A percentile compares a stretch with the other conserved stretches of the same genome.
phyloP scores from a whole-genome alignment of 2,113 vertebrate genomes.

The Psilopogon haemacephalus region DNA sequence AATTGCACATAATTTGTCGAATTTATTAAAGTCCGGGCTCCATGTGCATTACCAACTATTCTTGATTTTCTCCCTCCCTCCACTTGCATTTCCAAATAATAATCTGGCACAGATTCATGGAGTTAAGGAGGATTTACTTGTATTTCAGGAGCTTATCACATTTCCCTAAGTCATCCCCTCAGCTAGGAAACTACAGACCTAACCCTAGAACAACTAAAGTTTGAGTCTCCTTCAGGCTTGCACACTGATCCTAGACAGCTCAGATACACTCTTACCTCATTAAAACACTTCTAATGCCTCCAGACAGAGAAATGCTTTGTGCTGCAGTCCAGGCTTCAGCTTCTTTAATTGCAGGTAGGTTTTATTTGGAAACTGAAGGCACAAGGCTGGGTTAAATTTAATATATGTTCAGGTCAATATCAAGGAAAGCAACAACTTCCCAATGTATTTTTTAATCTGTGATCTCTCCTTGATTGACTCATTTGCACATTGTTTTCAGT shows the following conservation, averaged over 20 bases:
- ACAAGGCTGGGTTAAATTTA: not conserved
- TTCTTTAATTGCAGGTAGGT: not conserved
- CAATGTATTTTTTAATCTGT: not conserved
- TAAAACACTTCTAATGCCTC: not conserved
- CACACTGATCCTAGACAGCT: not conserved
- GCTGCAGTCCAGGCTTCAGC: not conserved
- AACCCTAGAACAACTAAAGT: not conserved
- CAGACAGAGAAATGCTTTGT: not conserved
- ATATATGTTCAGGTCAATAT: not conserved
- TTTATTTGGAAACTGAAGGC: not conserved
- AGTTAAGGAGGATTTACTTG: not conserved
- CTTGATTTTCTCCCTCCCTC: not conserved
- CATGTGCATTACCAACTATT: rapidly evolving
- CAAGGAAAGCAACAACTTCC: not conserved
- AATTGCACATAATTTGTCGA: not conserved
- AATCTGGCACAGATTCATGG: not conserved
- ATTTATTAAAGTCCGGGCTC: not conserved
- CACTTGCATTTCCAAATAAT: not conserved
- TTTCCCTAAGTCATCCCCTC: not conserved
- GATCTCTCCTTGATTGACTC: not conserved
- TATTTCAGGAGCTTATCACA: not conserved
- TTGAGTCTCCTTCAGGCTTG: not conserved
- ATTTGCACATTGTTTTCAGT: not conserved
- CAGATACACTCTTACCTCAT: not conserved
- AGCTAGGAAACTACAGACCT: not conserved